A percentile compares a stretch with the other conserved stretches of the same genome.
These are phyloP conservation scores for Drosophila ohnishii DNA, from an alignment of 1,140 invertebrate species.

Conservation along the genomic window DNA sequence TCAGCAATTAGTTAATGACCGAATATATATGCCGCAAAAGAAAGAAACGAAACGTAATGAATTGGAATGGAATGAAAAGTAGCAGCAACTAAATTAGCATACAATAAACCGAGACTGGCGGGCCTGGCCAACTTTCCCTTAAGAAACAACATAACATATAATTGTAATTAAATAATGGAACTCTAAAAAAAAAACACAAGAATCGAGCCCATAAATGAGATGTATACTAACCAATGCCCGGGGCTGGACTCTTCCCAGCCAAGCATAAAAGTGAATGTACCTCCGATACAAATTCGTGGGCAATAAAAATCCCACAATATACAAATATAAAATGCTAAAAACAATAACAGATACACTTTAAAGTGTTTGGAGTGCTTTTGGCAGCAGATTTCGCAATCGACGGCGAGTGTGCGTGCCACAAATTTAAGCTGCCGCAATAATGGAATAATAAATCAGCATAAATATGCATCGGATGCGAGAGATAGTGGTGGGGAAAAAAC, in stretches of 20 bases:
- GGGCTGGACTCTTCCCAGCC: constrained; percentile 6
- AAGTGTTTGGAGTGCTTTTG: constrained; percentile 40
- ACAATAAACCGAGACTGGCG: constrained; percentile 60
- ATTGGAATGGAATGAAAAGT: constrained; percentile 47
- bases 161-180: constrained; percentile 8
- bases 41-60: constrained; percentile 45
- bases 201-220: neutral
- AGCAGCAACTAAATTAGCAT: constrained; percentile 70
- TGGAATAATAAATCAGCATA: constrained; percentile 76
- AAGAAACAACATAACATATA: neutral
- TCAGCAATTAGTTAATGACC: constrained; percentile 81
- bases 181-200: neutral
- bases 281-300: constrained; percentile 34
- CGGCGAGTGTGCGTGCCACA: constrained; percentile 62
- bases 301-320: constrained; percentile 42
- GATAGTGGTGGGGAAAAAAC: constrained; percentile 3
- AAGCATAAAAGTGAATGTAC: constrained; percentile 56
- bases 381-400: constrained; percentile 52
- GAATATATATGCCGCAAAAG: constrained; percentile 77
- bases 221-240: neutral
- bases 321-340: constrained; percentile 27
- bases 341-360: constrained; percentile 17
- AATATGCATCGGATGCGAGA: constrained; percentile 59
- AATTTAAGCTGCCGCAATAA: constrained; percentile 69
- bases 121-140: constrained; percentile 41